Conservation (phyloP, 2,888 invertebrate genomes). For the Yponomeuta cagnagella region DNA sequence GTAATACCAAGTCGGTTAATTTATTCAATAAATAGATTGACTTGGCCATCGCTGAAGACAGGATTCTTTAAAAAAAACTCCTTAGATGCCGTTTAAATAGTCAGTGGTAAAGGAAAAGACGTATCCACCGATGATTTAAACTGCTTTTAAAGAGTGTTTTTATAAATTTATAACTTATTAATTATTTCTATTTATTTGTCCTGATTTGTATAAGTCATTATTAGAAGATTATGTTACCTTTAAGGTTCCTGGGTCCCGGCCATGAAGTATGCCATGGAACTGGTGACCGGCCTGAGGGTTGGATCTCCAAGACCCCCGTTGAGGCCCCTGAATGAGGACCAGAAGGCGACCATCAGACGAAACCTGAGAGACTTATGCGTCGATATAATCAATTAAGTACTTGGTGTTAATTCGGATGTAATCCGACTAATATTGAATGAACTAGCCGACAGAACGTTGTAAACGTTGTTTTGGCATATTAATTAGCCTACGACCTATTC, state of each 20-base stretch:
- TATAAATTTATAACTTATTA: too few species aligned
- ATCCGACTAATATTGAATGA: too few species aligned
- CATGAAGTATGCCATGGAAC: constrained; percentile 79
- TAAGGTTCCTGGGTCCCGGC: constrained; percentile 78
- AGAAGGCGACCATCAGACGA: constrained; percentile 34
- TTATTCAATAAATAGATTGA: too few species aligned
- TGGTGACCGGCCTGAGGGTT: constrained; percentile 71
- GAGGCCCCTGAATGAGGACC: constrained; percentile 41
- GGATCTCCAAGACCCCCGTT: constrained; percentile 77
- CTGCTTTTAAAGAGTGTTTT: too few species aligned
- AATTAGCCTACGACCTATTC: too few species aligned
- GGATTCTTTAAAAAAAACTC: background rate
- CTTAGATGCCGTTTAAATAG: background rate
- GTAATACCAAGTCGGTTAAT: too few species aligned
- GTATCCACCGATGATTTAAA: too few species aligned
- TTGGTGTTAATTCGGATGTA: too few species aligned
- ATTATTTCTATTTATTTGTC: too few species aligned
- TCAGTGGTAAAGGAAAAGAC: background rate
- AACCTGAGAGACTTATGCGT: constrained; percentile 22
- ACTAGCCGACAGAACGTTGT: too few species aligned
- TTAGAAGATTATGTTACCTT: constrained; percentile 19
- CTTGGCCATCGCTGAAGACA: background rate
- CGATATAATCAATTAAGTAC: background rate
- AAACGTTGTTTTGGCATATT: too few species aligned
- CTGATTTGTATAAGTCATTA: too few species aligned